Evolutionary conservation across 1,140 invertebrate genomes (phyloP).

Genomic region (Antheraea pernyi): DNA sequence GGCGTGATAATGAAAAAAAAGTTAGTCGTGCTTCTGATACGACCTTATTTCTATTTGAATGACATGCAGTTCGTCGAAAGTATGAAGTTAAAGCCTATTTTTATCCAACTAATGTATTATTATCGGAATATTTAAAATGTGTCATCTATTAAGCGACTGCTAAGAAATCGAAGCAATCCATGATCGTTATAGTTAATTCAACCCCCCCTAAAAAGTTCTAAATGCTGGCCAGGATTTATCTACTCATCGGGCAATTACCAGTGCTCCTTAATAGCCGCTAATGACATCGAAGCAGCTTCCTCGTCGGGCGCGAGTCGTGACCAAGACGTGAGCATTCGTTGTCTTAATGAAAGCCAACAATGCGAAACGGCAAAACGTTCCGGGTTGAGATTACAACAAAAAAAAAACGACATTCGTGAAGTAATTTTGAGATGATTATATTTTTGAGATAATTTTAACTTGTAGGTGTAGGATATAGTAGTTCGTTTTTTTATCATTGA

Average conservation of each 20-base stretch:
- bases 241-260: constrained; percentile 36
- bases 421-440: background rate
- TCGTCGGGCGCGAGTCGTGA: constrained; percentile 34
- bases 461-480: background rate
- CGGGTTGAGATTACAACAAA: background rate
- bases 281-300: constrained; percentile 48
- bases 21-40: too few relatives aligned
- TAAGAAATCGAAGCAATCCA: too few relatives aligned
- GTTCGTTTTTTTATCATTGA: too few relatives aligned
- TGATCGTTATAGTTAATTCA: too few relatives aligned
- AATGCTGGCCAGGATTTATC: background rate
- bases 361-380: constrained; percentile 8
- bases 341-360: constrained; percentile 10
- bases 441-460: background rate
- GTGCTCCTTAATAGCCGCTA: constrained; percentile 48
- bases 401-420: constrained; percentile 2
- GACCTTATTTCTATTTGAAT: too few relatives aligned
- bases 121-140: too few relatives aligned
- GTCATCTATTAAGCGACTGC: too few relatives aligned
- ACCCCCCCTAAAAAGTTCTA: background rate
- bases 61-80: too few relatives aligned
- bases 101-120: too few relatives aligned
- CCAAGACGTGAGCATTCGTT: constrained; percentile 16
- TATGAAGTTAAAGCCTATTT: too few relatives aligned
- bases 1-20: too few relatives aligned